phyloP scores from a whole-genome alignment of 2,113 vertebrate genomes.

The Leptodactylus fuscus region DNA sequence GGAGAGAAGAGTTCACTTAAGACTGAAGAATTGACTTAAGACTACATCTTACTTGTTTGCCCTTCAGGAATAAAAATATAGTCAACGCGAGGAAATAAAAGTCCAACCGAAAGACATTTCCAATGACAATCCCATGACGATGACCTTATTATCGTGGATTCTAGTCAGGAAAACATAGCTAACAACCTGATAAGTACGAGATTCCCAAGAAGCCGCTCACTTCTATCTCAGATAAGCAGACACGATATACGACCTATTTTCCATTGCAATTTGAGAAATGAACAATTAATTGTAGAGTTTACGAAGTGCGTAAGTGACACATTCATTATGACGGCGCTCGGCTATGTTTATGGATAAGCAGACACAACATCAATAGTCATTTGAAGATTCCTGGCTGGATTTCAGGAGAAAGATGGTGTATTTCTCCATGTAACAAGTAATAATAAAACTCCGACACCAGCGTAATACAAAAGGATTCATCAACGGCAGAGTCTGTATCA shows the following conservation, averaged over 20 bases:
- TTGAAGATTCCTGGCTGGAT: conserved; percentile 30
- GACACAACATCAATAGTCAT: conserved; percentile 44
- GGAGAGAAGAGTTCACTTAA: no score
- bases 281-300: conserved; percentile 33
- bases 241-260: background rate
- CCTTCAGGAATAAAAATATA: background rate
- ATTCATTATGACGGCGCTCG: background rate
- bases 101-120: background rate
- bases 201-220: background rate
- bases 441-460: conserved; percentile 17
- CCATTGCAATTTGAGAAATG: conserved; percentile 11
- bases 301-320: background rate
- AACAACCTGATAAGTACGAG: background rate
- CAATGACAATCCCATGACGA: background rate
- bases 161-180: background rate
- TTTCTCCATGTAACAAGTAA: conserved; percentile 43
- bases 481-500: conserved; percentile 40
- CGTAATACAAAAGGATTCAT: conserved; percentile 48
- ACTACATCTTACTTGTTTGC: no score
- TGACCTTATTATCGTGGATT: background rate
- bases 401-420: background rate
- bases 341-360: conserved; percentile 36
- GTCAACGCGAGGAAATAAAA: background rate
- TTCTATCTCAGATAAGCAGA: background rate
- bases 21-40: no score